phyloP scores from a whole-genome alignment of 2,888 invertebrate genomes.

The Reticulitermes lucifugus region DNA sequence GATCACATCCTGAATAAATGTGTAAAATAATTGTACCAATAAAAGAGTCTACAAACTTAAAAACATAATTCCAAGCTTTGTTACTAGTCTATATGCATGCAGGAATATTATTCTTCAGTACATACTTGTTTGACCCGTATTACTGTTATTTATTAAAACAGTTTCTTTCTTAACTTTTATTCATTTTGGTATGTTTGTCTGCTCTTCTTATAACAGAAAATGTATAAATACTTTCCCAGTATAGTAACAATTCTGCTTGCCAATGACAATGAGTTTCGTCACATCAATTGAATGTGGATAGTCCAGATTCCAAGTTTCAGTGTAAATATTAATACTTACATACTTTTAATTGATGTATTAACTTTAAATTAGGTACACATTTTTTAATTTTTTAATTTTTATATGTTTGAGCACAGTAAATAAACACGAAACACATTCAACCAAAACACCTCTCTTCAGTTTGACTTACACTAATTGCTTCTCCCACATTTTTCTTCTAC shows the following conservation, averaged over 20 bases:
- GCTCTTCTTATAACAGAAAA: no score
- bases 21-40: no score
- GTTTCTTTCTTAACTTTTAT: background rate
- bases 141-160: background rate
- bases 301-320: background rate
- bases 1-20: no score
- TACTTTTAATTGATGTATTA: background rate
- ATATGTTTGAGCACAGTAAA: conserved; percentile 22
- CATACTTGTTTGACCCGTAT: background rate
- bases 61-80: no score
- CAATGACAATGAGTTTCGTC: background rate
- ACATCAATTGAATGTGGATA: background rate
- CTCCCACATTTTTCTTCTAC: background rate
- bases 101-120: no score
- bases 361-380: conserved; percentile 25
- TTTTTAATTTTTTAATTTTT: conserved; percentile 5
- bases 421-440: conserved; percentile 8
- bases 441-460: background rate
- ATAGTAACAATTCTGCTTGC: background rate
- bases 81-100: no score
- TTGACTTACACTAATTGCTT: background rate
- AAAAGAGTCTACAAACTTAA: no score
- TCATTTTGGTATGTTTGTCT: no score
- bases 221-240: background rate
- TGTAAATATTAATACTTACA: background rate